A percentile compares a stretch with the other conserved stretches of the same genome.
These are phyloP conservation scores for Athrips mouffetella DNA, from an alignment of 2,888 invertebrate genomes.

Conservation along the genomic window DNA sequence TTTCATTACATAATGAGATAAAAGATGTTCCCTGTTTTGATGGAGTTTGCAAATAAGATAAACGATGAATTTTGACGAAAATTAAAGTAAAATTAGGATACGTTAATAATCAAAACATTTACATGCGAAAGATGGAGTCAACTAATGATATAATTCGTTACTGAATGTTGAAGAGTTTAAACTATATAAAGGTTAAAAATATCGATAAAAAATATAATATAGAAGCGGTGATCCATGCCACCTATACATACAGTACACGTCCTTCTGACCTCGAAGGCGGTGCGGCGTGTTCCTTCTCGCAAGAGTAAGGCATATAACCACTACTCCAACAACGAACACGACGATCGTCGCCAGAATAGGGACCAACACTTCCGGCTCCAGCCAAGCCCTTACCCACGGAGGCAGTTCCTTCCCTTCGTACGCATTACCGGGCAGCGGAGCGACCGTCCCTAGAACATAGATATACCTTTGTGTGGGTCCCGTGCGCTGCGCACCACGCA, in stretches of 20 bases:
- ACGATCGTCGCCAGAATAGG: conserved; percentile 93
- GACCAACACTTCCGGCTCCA: conserved; percentile 93
- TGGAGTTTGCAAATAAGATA: conserved; percentile 39
- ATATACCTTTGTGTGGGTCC: conserved; percentile 89
- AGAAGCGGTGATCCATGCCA: conserved; percentile 66
- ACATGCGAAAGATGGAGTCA: conserved; percentile 12
- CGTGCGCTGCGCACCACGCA: conserved; percentile 93
- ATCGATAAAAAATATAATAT: conserved; percentile 29
- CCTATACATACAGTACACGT: conserved; percentile 85
- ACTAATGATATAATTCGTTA: background rate
- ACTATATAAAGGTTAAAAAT: conserved; percentile 16
- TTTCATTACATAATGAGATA: too few species aligned
- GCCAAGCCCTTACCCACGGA: conserved; percentile 90
- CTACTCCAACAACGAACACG: conserved; percentile 92
- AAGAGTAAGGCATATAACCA: conserved; percentile 93
- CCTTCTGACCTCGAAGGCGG: conserved; percentile 89
- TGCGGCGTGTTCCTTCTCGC: conserved; percentile 89
- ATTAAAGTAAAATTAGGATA: conserved; percentile 25
- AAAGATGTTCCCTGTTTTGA: too few species aligned
- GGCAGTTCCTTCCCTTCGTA: conserved; percentile 76
- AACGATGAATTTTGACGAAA: conserved; percentile 39
- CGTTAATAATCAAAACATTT: conserved; percentile 13
- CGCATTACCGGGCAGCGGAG: conserved; percentile 83
- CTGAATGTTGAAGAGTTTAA: background rate
- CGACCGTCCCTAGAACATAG: conserved; percentile 83